Percentiles rank a stretch among this genome's conserved stretches.
Evolutionary conservation across 2,797 vertebrate species (phyloP).

Genomic region (Sebastes melanostomus): DNA sequence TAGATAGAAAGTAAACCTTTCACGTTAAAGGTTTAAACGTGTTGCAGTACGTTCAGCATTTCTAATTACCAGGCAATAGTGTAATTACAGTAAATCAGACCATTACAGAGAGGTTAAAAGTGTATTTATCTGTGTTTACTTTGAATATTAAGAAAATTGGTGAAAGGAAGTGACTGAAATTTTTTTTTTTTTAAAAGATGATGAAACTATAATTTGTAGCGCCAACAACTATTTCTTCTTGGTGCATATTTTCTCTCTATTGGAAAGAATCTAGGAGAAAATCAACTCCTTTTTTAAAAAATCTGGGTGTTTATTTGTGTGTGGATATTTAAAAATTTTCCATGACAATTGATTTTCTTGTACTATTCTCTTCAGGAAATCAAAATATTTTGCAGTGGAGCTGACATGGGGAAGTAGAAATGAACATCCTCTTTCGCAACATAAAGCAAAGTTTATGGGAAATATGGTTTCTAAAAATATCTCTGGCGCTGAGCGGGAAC

Average conservation of each 20-base stretch:
- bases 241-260: not conserved
- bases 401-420: not conserved
- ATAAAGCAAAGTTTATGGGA: constrained; percentile 1
- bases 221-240: not conserved
- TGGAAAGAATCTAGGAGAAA: not conserved
- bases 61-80: not conserved
- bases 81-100: not conserved
- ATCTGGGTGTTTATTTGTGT: not conserved
- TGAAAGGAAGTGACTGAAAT: not conserved
- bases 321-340: not conserved
- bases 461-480: constrained; percentile 3
- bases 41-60: not conserved
- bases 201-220: not conserved
- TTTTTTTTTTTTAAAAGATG: not conserved
- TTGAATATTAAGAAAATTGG: not conserved
- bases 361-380: not conserved
- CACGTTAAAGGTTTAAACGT: not conserved
- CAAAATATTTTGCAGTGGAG: not conserved
- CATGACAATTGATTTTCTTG: not conserved
- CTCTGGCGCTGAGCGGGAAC: not conserved
- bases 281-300: not conserved
- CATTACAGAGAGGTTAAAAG: not conserved
- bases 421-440: constrained; percentile 5
- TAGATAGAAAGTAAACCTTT: not conserved
- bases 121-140: not conserved